phyloP scores from a whole-genome alignment of 2,797 vertebrate species.

The Argentina silus region DNA sequence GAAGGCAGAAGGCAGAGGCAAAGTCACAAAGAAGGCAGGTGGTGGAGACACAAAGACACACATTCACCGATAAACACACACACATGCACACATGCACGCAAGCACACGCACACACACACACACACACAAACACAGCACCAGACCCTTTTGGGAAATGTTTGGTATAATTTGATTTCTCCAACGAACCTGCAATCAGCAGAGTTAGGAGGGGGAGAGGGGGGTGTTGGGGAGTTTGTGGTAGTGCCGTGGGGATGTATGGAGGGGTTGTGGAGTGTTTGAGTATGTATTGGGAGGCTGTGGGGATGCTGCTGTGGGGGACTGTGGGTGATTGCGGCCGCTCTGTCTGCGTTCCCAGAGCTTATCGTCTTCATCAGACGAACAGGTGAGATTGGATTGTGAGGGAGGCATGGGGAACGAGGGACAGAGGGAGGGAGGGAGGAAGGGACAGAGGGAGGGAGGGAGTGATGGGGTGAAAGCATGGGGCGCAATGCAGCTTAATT shows the following conservation, averaged over 20 bases:
- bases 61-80: slow-evolving; percentile 13
- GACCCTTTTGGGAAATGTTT: no score
- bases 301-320: no score
- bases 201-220: no score
- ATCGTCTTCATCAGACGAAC: slow-evolving; percentile 82
- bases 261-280: no score
- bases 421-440: slow-evolving; percentile 41
- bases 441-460: slow-evolving; percentile 41
- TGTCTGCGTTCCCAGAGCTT: slow-evolving; percentile 74
- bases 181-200: no score
- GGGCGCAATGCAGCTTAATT: slow-evolving; percentile 71
- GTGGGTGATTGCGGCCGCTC: neutral
- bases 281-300: no score
- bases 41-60: slow-evolving; percentile 13
- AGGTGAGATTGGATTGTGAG: slow-evolving; percentile 78
- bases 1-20: neutral
- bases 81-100: neutral
- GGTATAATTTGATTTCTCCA: no score
- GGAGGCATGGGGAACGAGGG: slow-evolving; percentile 57
- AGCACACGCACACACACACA: slow-evolving; percentile 25
- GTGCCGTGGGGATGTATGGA: no score
- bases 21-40: slow-evolving; percentile 30
- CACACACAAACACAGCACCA: neutral
- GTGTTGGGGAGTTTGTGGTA: no score
- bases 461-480: slow-evolving; percentile 25